Evolutionary conservation across 2,797 vertebrate genomes (phyloP).

Genomic region (Hyperoplus lanceolatus): DNA sequence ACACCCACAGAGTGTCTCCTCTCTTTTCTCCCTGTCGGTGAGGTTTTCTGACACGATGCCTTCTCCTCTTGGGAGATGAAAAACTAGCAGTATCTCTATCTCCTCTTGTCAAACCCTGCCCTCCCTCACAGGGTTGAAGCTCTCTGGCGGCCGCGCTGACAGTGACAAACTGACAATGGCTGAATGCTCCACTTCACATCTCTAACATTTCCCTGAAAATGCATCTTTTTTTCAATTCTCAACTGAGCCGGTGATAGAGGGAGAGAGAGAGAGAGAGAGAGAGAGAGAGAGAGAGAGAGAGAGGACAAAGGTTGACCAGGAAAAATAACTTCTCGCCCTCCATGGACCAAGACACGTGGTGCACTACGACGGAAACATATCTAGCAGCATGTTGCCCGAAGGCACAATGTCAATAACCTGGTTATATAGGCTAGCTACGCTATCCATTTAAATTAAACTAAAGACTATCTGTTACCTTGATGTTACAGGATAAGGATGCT

Average conservation of each 20-base stretch:
- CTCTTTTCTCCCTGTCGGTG: constrained; percentile 51
- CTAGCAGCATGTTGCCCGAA: background rate
- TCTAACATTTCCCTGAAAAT: constrained; percentile 46
- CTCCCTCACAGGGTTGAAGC: constrained; percentile 29
- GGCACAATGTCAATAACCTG: background rate
- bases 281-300: background rate
- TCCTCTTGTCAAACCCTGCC: constrained; percentile 71
- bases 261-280: no score
- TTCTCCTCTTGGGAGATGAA: constrained; percentile 60
- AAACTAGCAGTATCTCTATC: constrained; percentile 67
- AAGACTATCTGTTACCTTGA: background rate
- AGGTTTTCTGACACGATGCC: constrained; percentile 62
- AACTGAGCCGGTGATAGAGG: background rate
- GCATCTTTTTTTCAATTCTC: constrained; percentile 16
- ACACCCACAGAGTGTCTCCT: constrained; percentile 48
- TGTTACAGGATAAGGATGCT: background rate
- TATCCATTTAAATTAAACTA: background rate
- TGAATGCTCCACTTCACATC: constrained; percentile 70
- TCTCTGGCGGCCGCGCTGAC: constrained; percentile 69
- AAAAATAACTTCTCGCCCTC: constrained; percentile 27
- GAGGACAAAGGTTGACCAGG: constrained; percentile 34
- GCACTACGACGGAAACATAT: constrained; percentile 6
- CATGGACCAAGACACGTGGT: constrained; percentile 33
- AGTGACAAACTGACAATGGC: constrained; percentile 78
- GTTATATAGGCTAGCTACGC: background rate